These are phyloP conservation scores for Xiphophorus birchmanni DNA, from an alignment of 2,797 vertebrate genomes.

Conservation along the genomic window DNA sequence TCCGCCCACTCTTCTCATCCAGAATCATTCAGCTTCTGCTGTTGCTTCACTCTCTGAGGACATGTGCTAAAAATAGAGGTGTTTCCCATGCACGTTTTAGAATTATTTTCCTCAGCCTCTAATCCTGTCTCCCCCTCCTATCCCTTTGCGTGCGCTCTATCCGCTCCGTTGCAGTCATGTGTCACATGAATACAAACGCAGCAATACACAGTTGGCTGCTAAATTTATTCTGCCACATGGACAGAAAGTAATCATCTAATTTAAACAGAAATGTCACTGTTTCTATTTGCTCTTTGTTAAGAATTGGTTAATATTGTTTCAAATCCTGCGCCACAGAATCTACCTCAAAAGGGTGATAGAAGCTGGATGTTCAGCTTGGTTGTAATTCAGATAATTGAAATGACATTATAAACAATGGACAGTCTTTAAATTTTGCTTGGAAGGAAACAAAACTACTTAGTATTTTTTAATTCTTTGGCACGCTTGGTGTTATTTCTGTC, in stretches of 20 bases:
- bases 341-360: background rate
- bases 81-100: slow-evolving; percentile 73
- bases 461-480: background rate
- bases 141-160: slow-evolving; percentile 25
- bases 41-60: slow-evolving; percentile 60
- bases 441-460: background rate
- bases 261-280: slow-evolving; percentile 15
- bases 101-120: slow-evolving; percentile 59
- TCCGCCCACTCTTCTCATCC: slow-evolving; percentile 31
- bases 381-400: background rate
- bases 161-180: slow-evolving; percentile 28
- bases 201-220: slow-evolving; percentile 25
- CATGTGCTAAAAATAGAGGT: slow-evolving; percentile 78
- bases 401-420: background rate
- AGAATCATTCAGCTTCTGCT: slow-evolving; percentile 71
- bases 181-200: slow-evolving; percentile 35
- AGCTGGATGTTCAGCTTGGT: background rate
- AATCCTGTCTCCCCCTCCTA: slow-evolving; percentile 20
- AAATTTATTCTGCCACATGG: slow-evolving; percentile 35
- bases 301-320: slow-evolving; percentile 15
- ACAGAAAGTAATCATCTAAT: slow-evolving; percentile 31
- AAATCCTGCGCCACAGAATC: slow-evolving; percentile 7
- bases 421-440: background rate
- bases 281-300: slow-evolving; percentile 17
- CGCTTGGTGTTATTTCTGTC: background rate